A percentile compares a stretch with the other conserved stretches of the same genome.
Conservation (phyloP, 2,888 invertebrate species). For the Lissocephala sabroskyi region DNA sequence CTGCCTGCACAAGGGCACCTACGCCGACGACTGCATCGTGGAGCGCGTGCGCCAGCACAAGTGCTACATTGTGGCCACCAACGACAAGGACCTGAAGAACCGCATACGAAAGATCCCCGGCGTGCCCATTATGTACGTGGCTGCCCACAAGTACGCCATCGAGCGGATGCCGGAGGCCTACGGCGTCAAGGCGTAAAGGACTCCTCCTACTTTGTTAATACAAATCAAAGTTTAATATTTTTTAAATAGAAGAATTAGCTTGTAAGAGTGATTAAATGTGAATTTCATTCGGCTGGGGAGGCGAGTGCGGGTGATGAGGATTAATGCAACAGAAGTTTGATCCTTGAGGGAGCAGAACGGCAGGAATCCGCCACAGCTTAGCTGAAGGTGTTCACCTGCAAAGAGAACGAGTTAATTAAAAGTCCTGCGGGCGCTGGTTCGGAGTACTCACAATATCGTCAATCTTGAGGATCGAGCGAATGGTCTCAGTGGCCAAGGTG, state of each 20-base stretch:
- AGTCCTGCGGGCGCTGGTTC: neutral
- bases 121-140: constrained; percentile 98
- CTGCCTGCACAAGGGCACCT: constrained; percentile 97
- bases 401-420: neutral
- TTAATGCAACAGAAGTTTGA: constrained; percentile 31
- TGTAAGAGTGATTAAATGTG: constrained; percentile 37
- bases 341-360: constrained; percentile 21
- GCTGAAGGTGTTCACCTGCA: constrained; percentile 64
- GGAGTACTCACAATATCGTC: constrained; percentile 91
- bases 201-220: constrained; percentile 26
- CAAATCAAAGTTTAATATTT: constrained; percentile 32
- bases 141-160: constrained; percentile 93
- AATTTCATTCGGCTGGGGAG: constrained; percentile 42
- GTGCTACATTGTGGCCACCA: constrained; percentile 99
- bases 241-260: constrained; percentile 41
- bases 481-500: constrained; percentile 95
- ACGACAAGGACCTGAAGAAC: constrained; percentile 96
- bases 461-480: constrained; percentile 97
- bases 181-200: constrained; percentile 78
- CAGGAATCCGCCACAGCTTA: constrained; percentile 32
- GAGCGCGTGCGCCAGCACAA: constrained; percentile 98
- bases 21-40: constrained; percentile 98
- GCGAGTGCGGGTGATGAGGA: constrained; percentile 29
- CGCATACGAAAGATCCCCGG: constrained; percentile 98
- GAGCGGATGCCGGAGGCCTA: constrained; percentile 99